Evolutionary conservation across 2,797 vertebrate genomes (phyloP).

Genomic region (Ambastaia sidthimunki): DNA sequence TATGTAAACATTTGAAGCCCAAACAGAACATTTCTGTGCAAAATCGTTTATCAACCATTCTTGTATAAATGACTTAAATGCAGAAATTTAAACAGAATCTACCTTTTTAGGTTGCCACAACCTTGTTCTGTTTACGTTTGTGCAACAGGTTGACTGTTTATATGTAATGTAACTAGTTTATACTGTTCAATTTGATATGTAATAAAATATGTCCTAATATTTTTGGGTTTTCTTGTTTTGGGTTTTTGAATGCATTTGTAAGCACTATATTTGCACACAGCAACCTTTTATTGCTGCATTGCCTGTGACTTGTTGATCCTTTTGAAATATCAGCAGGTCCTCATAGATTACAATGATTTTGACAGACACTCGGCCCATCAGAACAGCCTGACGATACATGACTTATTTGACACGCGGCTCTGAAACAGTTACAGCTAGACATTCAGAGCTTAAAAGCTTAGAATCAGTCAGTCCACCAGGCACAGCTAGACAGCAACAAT

Average conservation of each 20-base stretch:
- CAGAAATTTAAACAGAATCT: neutral
- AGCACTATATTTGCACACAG: conserved; percentile 8
- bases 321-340: conserved; percentile 27
- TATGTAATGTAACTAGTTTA: conserved; percentile 10
- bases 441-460: conserved; percentile 11
- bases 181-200: conserved; percentile 15
- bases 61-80: neutral
- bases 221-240: neutral
- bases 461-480: neutral
- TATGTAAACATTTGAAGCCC: neutral
- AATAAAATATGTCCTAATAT: conserved; percentile 24
- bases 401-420: conserved; percentile 9
- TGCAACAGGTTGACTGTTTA: neutral
- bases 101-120: neutral
- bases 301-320: conserved; percentile 5
- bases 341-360: conserved; percentile 28
- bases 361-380: neutral
- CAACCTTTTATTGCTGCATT: conserved; percentile 13
- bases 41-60: neutral
- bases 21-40: neutral
- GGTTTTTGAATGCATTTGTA: neutral
- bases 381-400: neutral
- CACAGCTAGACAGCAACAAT: conserved; percentile 10
- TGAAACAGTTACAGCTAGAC: conserved; percentile 1
- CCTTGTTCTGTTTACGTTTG: conserved; percentile 10